Conservation (phyloP, 2,113 vertebrate genomes). For the Hippocampus comes region DNA sequence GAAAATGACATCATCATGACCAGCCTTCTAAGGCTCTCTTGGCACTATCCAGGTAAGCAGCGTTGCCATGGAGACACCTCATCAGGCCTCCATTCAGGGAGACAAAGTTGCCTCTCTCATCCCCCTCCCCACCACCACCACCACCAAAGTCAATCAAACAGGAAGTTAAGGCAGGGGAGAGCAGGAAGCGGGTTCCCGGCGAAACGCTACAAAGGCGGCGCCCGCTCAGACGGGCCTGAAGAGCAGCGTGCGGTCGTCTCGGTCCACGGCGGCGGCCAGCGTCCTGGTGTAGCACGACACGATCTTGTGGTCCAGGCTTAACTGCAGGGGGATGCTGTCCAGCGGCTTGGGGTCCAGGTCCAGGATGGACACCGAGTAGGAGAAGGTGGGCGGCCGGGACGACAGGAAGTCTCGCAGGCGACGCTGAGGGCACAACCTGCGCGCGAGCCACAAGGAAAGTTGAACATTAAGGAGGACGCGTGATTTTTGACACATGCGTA, state of each 20-base stretch:
- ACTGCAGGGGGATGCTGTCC: constrained; percentile 87
- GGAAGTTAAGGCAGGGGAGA: neutral
- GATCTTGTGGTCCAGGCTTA: constrained; percentile 87
- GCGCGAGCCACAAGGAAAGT: neutral
- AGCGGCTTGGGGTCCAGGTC: constrained; percentile 94
- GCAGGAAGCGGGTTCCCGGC: neutral
- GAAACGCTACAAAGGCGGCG: neutral
- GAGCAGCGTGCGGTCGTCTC: constrained; percentile 88
- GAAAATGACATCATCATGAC: constrained; percentile 15
- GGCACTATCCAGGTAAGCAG: neutral
- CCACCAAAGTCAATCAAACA: neutral
- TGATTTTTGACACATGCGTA: too few species aligned
- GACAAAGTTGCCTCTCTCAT: neutral
- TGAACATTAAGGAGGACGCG: too few species aligned
- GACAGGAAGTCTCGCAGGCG: constrained; percentile 38
- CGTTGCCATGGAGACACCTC: neutral
- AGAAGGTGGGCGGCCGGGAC: constrained; percentile 70
- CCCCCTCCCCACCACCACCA: neutral
- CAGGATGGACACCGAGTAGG: constrained; percentile 86
- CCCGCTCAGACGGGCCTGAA: constrained; percentile 83
- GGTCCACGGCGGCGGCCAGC: constrained; percentile 58
- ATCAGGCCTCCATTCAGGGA: neutral
- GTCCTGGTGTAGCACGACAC: constrained; percentile 86
- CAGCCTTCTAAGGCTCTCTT: neutral
- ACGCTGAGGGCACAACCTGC: constrained; percentile 29